These are phyloP conservation scores for Sceloporus undulatus DNA, from an alignment of 2,113 vertebrate genomes.

Conservation along the genomic window DNA sequence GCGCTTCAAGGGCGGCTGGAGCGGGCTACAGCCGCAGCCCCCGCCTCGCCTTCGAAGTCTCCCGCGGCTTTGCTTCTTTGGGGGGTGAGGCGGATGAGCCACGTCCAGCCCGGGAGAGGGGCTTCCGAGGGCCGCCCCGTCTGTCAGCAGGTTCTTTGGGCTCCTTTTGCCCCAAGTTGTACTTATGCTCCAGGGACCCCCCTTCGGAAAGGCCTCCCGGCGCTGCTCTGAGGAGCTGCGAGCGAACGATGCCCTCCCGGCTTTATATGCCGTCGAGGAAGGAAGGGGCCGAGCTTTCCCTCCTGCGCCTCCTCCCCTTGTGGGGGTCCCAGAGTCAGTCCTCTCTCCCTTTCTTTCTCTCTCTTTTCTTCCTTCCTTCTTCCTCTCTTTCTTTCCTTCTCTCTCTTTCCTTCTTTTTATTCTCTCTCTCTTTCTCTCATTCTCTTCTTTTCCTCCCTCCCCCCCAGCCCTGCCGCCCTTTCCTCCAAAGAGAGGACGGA, in stretches of 20 bases:
- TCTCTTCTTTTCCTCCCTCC: neutral
- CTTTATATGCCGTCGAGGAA: constrained; percentile 81
- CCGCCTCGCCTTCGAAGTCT: too few relatives aligned
- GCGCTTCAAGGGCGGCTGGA: too few relatives aligned
- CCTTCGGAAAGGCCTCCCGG: neutral
- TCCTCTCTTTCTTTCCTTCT: too few relatives aligned
- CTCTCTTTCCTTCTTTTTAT: too few relatives aligned
- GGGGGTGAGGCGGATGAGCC: neutral
- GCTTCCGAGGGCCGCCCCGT: neutral
- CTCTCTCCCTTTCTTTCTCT: too few relatives aligned
- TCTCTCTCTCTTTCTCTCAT: too few relatives aligned
- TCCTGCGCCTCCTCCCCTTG: constrained; percentile 80
- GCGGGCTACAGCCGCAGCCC: too few relatives aligned
- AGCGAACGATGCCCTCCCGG: constrained; percentile 61
- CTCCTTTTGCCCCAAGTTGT: too few relatives aligned
- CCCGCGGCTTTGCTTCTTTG: too few relatives aligned
- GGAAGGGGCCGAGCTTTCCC: constrained; percentile 80
- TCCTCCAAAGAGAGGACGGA: constrained; percentile 4
- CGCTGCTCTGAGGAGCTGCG: constrained; percentile 51
- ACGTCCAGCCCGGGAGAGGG: neutral
- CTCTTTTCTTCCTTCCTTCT: too few relatives aligned
- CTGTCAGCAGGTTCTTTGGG: too few relatives aligned
- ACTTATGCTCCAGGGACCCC: too few relatives aligned
- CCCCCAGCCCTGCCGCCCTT: neutral
- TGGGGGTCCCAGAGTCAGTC: constrained; percentile 73